Conservation (phyloP, 2,797 vertebrate genomes). For the Helarctos malayanus region DNA sequence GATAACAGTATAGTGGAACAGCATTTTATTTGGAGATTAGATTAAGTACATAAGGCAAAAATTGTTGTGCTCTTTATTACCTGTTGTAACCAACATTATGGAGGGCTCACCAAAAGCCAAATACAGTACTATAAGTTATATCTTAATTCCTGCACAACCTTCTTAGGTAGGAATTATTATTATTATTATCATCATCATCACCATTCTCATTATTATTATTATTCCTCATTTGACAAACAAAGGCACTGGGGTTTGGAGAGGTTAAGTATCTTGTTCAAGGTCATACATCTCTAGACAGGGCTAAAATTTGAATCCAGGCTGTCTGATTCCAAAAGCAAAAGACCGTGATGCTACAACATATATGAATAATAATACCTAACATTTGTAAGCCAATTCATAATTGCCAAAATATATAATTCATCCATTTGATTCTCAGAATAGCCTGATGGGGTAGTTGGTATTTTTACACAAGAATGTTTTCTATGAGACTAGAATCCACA, state of each 20-base stretch:
- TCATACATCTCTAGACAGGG: not conserved
- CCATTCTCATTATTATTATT: not conserved
- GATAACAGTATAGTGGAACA: not conserved
- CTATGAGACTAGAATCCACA: not conserved
- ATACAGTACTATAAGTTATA: not conserved
- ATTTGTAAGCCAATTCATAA: not conserved
- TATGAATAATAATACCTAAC: not conserved
- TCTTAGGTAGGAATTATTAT: not conserved
- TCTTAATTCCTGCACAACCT: not conserved
- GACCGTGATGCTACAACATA: not conserved
- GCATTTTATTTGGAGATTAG: slow-evolving; percentile 26
- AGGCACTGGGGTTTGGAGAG: not conserved
- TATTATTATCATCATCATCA: too few relatives aligned
- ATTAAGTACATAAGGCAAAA: slow-evolving; percentile 15
- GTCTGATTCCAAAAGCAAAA: not conserved
- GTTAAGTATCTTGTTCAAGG: not conserved
- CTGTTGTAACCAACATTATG: not conserved
- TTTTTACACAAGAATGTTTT: not conserved
- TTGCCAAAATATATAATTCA: not conserved
- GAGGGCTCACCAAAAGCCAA: not conserved
- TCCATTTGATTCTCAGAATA: not conserved
- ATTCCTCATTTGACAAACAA: not conserved
- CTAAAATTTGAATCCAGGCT: not conserved
- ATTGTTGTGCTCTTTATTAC: not conserved
- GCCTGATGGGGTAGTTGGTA: not conserved